Evolutionary conservation across 2,113 vertebrate species (phyloP).

Genomic region (Gymnocephalus cernua): DNA sequence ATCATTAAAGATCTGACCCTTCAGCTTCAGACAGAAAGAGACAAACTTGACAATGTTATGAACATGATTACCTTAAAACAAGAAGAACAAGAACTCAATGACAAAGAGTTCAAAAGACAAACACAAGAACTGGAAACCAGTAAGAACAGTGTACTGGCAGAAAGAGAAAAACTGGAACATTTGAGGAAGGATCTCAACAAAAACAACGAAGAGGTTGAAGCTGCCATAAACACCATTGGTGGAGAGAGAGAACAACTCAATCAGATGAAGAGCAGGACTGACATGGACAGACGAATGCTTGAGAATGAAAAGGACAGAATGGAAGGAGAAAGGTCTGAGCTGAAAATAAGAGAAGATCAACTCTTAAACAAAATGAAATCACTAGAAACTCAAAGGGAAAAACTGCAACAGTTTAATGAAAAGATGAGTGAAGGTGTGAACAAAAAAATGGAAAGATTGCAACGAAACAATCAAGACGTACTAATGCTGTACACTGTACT

Average conservation of each 20-base stretch:
- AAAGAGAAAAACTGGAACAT: no score
- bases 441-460: not conserved
- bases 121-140: no score
- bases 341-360: not conserved
- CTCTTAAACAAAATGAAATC: not conserved
- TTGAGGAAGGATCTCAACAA: no score
- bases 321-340: not conserved
- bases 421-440: not conserved
- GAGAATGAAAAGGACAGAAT: not conserved
- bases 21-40: no score
- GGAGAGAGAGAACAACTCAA: constrained; percentile 28
- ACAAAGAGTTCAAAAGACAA: no score
- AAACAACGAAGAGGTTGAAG: not conserved
- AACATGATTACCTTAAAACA: no score
- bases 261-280: not conserved
- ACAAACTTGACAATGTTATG: no score
- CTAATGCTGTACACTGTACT: not conserved
- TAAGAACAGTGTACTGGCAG: no score
- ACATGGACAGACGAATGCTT: constrained; percentile 3
- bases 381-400: not conserved
- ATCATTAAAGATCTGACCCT: no score
- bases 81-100: no score
- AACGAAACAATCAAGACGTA: not conserved
- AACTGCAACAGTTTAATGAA: not conserved
- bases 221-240: constrained; percentile 3